These are phyloP conservation scores for Chanos chanos DNA, from an alignment of 2,797 vertebrate species.

Conservation along the genomic window DNA sequence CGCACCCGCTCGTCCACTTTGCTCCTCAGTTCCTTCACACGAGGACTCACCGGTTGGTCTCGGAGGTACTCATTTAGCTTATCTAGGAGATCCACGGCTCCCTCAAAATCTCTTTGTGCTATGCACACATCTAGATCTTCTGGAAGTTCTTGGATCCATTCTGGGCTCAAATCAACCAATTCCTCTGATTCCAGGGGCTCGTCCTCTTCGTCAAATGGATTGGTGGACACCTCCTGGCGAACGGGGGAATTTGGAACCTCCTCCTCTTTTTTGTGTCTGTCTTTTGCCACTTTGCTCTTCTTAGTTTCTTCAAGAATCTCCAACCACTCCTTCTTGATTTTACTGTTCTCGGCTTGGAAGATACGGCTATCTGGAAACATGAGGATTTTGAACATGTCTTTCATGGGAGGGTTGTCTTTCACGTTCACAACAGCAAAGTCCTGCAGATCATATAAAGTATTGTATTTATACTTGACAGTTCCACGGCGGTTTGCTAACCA, in stretches of 20 bases:
- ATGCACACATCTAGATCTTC: constrained; percentile 97
- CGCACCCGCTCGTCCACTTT: constrained; percentile 88
- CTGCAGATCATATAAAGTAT: constrained; percentile 90
- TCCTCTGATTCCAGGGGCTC: constrained; percentile 64
- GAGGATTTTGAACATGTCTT: constrained; percentile 99
- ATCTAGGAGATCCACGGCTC: constrained; percentile 92
- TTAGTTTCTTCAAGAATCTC: constrained; percentile 96
- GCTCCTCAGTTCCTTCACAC: constrained; percentile 80
- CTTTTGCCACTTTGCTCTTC: constrained; percentile 84
- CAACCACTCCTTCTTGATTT: constrained; percentile 98
- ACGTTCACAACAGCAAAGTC: constrained; percentile 94
- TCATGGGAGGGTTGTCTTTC: constrained; percentile 97
- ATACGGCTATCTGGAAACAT: constrained; percentile 97
- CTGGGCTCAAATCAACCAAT: constrained; percentile 79
- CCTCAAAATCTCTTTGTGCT: constrained; percentile 95
- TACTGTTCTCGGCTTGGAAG: constrained; percentile 96
- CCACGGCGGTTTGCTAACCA: constrained; percentile 89
- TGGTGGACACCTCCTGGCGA: constrained; percentile 70
- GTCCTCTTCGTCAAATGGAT: constrained; percentile 80
- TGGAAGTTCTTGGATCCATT: constrained; percentile 96
- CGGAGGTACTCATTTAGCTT: constrained; percentile 87
- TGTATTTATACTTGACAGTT: constrained; percentile 84
- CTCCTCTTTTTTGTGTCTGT: constrained; percentile 82
- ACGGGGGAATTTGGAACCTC: constrained; percentile 70
- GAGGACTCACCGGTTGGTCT: constrained; percentile 78